These are phyloP conservation scores for Euborellia annulipes DNA, from an alignment of 1,140 invertebrate genomes.

Conservation along the genomic window DNA sequence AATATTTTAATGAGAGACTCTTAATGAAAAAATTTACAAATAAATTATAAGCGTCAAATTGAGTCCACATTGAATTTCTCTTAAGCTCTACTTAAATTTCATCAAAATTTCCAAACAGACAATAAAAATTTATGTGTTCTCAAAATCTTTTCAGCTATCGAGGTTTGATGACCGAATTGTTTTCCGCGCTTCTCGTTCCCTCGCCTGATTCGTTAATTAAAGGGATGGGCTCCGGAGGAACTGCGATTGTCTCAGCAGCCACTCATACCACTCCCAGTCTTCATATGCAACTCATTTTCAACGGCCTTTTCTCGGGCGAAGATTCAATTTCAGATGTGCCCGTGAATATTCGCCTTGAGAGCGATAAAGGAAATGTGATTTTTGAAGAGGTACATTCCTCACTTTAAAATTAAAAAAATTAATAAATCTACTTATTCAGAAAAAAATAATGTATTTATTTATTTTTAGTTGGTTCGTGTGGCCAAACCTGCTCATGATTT, in stretches of 20 bases:
- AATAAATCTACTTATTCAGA: too few species aligned
- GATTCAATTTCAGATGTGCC: slow-evolving; percentile 43
- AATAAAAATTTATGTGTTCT: too few species aligned
- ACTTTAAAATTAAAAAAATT: too few species aligned
- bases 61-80: too few species aligned
- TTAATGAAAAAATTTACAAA: too few species aligned
- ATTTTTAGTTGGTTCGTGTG: slow-evolving; percentile 25
- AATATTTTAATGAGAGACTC: too few species aligned
- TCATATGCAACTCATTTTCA: slow-evolving; percentile 65
- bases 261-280: slow-evolving; percentile 59
- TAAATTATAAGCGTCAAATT: too few species aligned
- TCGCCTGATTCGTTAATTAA: slow-evolving; percentile 29
- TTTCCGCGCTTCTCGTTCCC: slow-evolving; percentile 61
- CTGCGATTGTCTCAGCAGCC: slow-evolving; percentile 65
- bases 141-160: slow-evolving; percentile 15
- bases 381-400: slow-evolving; percentile 52
- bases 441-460: slow-evolving; percentile 3
- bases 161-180: slow-evolving; percentile 60
- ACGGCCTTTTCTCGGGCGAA: slow-evolving; percentile 52
- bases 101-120: too few species aligned
- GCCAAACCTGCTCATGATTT: slow-evolving; percentile 55
- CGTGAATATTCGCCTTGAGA: slow-evolving; percentile 49
- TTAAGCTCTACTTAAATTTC: too few species aligned
- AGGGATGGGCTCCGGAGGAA: slow-evolving; percentile 54
- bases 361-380: slow-evolving; percentile 51